Evolutionary conservation across 2,113 vertebrate species (phyloP), one percentile per base, ranked within the genome.

Genomic region (Aphyosemion australe): DNA sequence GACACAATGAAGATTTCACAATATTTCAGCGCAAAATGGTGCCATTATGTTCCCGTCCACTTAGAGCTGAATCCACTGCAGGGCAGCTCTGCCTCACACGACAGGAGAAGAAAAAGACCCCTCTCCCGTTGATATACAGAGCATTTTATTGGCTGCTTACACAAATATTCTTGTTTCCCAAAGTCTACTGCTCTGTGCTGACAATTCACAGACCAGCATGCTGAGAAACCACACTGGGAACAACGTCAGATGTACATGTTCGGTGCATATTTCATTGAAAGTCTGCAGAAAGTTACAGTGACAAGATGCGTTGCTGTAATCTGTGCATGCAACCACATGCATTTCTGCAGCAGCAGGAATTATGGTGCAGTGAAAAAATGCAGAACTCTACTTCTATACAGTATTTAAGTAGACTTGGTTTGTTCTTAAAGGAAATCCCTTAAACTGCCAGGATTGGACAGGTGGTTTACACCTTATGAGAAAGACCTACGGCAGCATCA

Each of bases 281-380:
- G 69, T 74, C 61, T 19, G 63, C 56, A 65, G 70, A 80, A 73
- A 74, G 60, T n/a, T 65, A 31, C 39, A 72, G 74, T 74, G 65
- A 78, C 31, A 58, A 65, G 59, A 77, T 60, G 57, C 58, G 72
- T 69, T 1, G 34, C 34, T 37, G 68, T 65, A 76, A 79, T 72
- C 62, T 66, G 66, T 72, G 75, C 21, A 6, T 51, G 49, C 64
- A 67, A 75, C 85, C 81, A 47, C 81, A 80, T 31, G 61, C n/a
- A 72, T 78, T 76, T 83, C 55, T 69, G 64, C 72, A 61, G 64
- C 43, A 14, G 71, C 69, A 71, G 78, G 74, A 87, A 83, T 76
- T 71, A 84, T 69, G 58, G 53, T 20, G 65, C 56, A 65, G 48
- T 70, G 47, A 74, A 79, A 75, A 20, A 72, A 65, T 59, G 42